Evolutionary conservation across 1,140 invertebrate genomes (phyloP), one percentile per base, ranked within the genome.

Genomic region (Drosophila guanche): DNA sequence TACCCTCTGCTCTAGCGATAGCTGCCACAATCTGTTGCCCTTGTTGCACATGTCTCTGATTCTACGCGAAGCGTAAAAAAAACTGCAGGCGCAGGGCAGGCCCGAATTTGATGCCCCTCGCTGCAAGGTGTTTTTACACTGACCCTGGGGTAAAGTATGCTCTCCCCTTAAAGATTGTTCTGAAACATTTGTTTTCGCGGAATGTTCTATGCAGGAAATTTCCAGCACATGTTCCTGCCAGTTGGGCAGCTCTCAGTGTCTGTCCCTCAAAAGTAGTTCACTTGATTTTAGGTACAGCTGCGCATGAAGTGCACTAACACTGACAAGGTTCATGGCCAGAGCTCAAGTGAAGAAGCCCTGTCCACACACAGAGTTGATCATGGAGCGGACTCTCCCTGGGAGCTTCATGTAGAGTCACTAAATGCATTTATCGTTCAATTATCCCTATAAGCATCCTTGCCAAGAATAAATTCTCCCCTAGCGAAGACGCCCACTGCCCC

Each of bases 71-170:
- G 79, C 79, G 55, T 56, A 61, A 66, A 63, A 58, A 62, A 45
- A 58, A 20, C 16, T 50, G 50, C 47, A 56, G 65, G 42, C 65
- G 61, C 16, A 40, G 47, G 29, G 29, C 29, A 33, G 4, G 4
- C 58, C 58, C 54, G 79, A 78, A 83, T 89, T 55, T 54, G 83
- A 79, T 79, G 79, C 79, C 68, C 57, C 57, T 48, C 16, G 83
- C 1, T 12, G 33, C 83, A 88, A 88, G 83, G 84, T 88, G 83
- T 88, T 37, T 88, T 37, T 89, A 72, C 76, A 73, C 62, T 76
- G 84, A 89, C 72, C 75, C 71, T 83, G 56, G 33, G 10, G 10
- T 37, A 20, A 20, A 20, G 16, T 37, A 12, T 37, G 0, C 33
- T 37, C 33, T 12, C 3, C 10, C 33, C 33, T 8, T 10, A 0